Evolutionary conservation across 2,797 vertebrate genomes (phyloP).

Genomic region (Lagodon rhomboides): DNA sequence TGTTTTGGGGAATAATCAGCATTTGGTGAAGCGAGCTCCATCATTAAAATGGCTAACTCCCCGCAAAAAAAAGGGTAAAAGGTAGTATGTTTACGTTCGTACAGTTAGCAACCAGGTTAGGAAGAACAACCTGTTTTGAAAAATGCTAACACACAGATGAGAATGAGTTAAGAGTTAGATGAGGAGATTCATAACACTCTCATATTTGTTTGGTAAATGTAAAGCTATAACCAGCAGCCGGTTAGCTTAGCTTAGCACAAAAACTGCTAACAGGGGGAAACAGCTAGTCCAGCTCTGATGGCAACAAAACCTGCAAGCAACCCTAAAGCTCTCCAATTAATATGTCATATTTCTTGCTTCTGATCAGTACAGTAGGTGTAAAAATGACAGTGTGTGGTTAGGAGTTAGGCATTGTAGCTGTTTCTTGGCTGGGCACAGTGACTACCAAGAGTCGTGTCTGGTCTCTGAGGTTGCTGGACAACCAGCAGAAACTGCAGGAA

Average conservation of each 20-base stretch:
- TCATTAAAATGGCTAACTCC: no score
- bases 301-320: not conserved
- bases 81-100: no score
- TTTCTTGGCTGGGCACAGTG: not conserved
- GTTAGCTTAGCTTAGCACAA: not conserved
- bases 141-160: no score
- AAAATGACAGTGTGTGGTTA: not conserved
- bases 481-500: not conserved
- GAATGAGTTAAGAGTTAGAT: not conserved
- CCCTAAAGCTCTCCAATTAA: not conserved
- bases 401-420: not conserved
- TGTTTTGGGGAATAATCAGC: no score
- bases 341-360: accelerated
- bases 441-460: not conserved
- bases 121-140: no score
- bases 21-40: no score
- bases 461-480: not conserved
- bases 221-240: not conserved
- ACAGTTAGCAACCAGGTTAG: no score
- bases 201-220: not conserved
- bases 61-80: no score
- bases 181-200: not conserved
- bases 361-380: not conserved
- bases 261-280: not conserved
- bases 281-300: not conserved